Evolutionary conservation across 2,113 vertebrate species (phyloP).

Genomic region (Tenebrosternarchus preto): DNA sequence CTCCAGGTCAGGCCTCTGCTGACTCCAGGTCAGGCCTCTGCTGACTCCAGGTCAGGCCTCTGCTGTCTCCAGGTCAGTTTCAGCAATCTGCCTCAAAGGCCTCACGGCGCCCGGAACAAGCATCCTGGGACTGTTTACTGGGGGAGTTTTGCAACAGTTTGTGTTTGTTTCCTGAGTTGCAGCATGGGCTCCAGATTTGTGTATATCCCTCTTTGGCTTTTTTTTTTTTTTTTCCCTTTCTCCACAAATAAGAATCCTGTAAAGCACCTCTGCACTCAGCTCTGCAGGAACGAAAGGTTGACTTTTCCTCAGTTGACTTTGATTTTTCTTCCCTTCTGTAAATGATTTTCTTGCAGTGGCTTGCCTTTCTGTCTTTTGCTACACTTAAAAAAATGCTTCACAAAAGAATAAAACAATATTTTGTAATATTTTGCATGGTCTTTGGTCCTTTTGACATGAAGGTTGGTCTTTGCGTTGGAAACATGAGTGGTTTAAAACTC

Average conservation of each 20-base stretch:
- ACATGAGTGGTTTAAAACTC: neutral
- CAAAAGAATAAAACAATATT: constrained; percentile 59
- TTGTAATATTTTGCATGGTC: constrained; percentile 41
- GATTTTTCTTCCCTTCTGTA: neutral
- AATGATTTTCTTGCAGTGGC: constrained; percentile 24
- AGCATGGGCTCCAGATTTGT: constrained; percentile 12
- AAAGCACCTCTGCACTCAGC: neutral
- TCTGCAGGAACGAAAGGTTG: neutral
- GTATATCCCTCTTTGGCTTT: neutral
- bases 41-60: constrained; percentile 38
- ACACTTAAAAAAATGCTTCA: constrained; percentile 41
- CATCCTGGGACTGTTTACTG: constrained; percentile 13
- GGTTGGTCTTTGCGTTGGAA: too few species aligned
- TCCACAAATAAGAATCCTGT: constrained; percentile 18
- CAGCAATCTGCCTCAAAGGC: constrained; percentile 14
- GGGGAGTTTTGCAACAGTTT: neutral
- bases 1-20: too few species aligned
- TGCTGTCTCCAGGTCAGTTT: constrained; percentile 32
- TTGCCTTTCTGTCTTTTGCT: constrained; percentile 54
- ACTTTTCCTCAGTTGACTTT: neutral
- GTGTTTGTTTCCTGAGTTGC: neutral
- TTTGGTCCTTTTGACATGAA: neutral
- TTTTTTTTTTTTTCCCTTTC: too few species aligned
- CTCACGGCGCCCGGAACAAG: constrained; percentile 43
- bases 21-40: too few species aligned